Evolutionary conservation across 2,797 vertebrate species (phyloP).

Genomic region (Enoplosus armatus): DNA sequence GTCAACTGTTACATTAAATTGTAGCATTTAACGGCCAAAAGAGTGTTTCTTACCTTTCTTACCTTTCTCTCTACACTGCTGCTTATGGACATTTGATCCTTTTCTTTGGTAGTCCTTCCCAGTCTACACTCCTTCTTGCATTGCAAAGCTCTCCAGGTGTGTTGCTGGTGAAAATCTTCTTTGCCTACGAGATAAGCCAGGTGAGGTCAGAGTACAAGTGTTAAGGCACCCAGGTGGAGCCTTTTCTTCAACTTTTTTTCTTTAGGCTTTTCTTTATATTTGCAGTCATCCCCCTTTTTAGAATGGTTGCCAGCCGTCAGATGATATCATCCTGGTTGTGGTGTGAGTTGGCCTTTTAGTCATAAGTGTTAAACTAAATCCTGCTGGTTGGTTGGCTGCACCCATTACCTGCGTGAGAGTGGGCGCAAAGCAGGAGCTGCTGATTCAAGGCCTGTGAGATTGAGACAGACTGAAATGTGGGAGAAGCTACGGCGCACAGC

Average conservation of each 20-base stretch:
- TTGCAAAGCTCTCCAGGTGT: slow-evolving; percentile 64
- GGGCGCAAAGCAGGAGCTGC: slow-evolving; percentile 4
- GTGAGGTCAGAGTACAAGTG: slow-evolving; percentile 73
- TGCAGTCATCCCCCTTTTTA: slow-evolving; percentile 18
- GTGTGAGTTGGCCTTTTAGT: slow-evolving; percentile 50
- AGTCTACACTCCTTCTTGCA: slow-evolving; percentile 37
- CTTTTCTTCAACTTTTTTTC: slow-evolving; percentile 6
- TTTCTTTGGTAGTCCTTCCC: slow-evolving; percentile 8
- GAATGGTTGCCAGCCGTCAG: slow-evolving; percentile 51
- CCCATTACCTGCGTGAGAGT: slow-evolving; percentile 45
- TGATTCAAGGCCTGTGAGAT: slow-evolving; percentile 22
- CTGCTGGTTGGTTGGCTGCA: slow-evolving; percentile 43
- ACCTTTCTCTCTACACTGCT: slow-evolving; percentile 40
- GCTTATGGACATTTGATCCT: slow-evolving; percentile 19
- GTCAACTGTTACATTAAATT: neutral
- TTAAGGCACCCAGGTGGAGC: slow-evolving; percentile 56
- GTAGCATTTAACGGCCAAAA: neutral
- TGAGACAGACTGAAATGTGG: slow-evolving; percentile 22
- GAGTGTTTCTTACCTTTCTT: slow-evolving; percentile 35
- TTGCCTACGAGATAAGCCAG: slow-evolving; percentile 54
- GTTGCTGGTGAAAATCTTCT: slow-evolving; percentile 55
- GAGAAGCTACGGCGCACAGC: slow-evolving; percentile 3
- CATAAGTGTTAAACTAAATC: slow-evolving; percentile 40
- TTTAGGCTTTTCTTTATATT: slow-evolving; percentile 11
- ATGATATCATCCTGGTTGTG: slow-evolving; percentile 53